Base-by-base conservation (phyloP, 2,888 invertebrate genomes). In the Lissocephala sabroskyi region DNA sequence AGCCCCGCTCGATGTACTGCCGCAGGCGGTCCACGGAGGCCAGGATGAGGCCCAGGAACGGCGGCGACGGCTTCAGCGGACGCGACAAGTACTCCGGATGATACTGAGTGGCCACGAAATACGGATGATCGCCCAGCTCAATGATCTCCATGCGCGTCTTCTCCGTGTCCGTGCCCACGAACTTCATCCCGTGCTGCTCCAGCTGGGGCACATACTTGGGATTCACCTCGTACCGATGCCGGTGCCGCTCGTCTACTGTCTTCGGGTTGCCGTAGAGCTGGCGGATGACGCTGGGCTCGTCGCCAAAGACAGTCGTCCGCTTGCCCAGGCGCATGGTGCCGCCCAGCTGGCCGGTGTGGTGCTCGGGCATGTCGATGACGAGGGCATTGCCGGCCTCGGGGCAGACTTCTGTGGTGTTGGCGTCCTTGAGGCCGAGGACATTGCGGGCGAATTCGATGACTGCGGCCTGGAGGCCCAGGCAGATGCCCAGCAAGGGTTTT, bases 261-360 rank as follows among this genome's bases (percentile, higher is more conserved):
- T 91, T 89, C 55, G 90, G 90, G 68, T 89, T 89, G 3, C 92
- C 92, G 85, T 96, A 96, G 2, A 96, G 84, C 82, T 90, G 88
- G 51, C 88, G 88, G 64, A 92, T 87, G 58, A 89, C 83, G 66
- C 87, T 87, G 2, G 87, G 84, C 1, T 83, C 86, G 1, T 82
- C 70, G 52, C 89, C 89, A 80, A 99, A 93, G 32, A 91, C 85
- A 0, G 98, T 98, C 51, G 89, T 90, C 70, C 98, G 89, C 80
- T 92, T 94, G n/a, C 99, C 99, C 39, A 99, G 86, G 51, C 99
- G 87, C 99, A 99, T 99, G 0, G 99, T 99, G 6, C 98, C 99
- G 1, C 99, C 99, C 87, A 96, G 89, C 63, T 92, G 89, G 0
- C 95, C 97, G 0, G 92, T 90, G 82, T 96, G 95, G 84, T 98